Base-by-base conservation (phyloP, 2,113 vertebrate genomes). In the Centropristis striata region DNA sequence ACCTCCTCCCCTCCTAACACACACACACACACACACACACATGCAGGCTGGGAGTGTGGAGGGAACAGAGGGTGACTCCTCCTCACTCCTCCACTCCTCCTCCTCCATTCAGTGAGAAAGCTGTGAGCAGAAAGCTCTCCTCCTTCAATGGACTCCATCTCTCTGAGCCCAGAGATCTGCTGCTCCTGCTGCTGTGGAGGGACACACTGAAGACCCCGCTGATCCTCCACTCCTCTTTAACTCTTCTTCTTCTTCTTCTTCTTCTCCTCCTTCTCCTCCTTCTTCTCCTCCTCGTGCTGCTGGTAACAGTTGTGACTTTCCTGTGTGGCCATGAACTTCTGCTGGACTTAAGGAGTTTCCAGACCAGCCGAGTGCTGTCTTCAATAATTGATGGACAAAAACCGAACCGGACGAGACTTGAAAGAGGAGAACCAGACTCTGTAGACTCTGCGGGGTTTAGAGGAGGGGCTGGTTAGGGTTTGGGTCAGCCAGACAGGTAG, bases 21-120 rank as follows among this genome's bases (percentile, higher is more conserved):
- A 66, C 78, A 70, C 58, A n/a, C 68, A 70, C 67, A 73, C 61
- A 59, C 78, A 71, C 41, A 69, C 71, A 71, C 71, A 58, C 53
- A 42, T 53, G 58, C 70, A 78, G 55, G 49, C 75, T 68, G 69
- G 75, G 67, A 80, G 86, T 49, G 85, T 93, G 91, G 80, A 92
- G 94, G 96, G 92, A 95, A 92, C 93, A 92, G 89, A 90, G 93
- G 94, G 91, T 86, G 94, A 92, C 94, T 92, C 94, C 96, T 95
- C 94, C 74, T 89, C 84, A 84, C 76, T 72, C 80, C 80, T 90
- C 77, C 84, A 79, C 87, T 90, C 86, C 70, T 83, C 82, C 77
- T 49, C 55, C 83, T 93, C 86, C 91, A 92, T 92, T 93, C 92
- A 91, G 80, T 83, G 86, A 83, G 81, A 79, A 72, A 60, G 59